Base-by-base conservation (phyloP, 2,113 vertebrate species). In the Rhinolophus ferrumequinum region DNA sequence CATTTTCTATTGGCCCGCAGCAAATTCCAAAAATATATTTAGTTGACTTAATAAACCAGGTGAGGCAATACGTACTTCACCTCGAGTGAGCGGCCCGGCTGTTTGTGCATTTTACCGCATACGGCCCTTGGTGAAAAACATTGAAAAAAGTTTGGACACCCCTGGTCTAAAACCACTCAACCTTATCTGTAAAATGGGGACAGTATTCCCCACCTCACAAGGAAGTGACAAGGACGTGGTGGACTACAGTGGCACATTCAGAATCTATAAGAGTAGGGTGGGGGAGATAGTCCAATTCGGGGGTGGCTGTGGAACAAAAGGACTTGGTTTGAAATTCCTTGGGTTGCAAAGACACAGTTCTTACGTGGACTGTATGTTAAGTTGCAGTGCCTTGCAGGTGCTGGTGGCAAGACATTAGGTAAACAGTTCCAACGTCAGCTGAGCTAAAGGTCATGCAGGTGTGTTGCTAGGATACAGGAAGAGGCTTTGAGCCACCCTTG, bases 231-330 rank as follows among this genome's bases (percentile, higher is more conserved):
- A 62, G 66, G 58, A 16, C 16, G 12, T 38, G 81, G 13, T 69
- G 22, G 33, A 4, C 21, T 81, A 38, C 15, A 3, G 7, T 0
- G 7, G 47, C 26, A 1, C 6, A 8, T 44, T 79, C 11, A 24
- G 75, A 24, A 15, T 81, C 80, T 62, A 1, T 3, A 8, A 19
- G 47, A 26, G 33, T 16, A 24, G 18, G 33, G 0, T 1, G 2
- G 3, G 2, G 47, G 6, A 54, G 44, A 35, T 10, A 3, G n/a
- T 33, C 56, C 14, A 6, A 0, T 19, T 5, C 1, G 11, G 26
- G 26, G 16, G 11, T 64, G 60, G 21, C 28, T 24, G 33, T 22
- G 35, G 50, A 64, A 33, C 67, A 28, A 21, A 69, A 84, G 28
- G 52, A 24, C n/a, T 93, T 35, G 28, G 12, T 85, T 12, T 69